Base-by-base conservation (phyloP, 2,888 invertebrate genomes). In the Epicampocera succincta region DNA sequence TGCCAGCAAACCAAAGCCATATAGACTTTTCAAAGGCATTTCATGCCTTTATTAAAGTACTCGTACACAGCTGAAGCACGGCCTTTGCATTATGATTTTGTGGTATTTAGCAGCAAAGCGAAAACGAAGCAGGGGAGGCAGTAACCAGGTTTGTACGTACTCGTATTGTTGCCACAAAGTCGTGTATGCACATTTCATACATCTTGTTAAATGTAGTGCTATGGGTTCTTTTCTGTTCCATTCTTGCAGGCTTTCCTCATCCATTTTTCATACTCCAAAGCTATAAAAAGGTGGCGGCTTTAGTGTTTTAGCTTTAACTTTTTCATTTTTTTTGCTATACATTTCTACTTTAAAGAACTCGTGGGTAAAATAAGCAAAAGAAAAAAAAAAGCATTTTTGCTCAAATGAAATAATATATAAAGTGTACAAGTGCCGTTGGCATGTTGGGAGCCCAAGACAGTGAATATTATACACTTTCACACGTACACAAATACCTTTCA, bases 361-460 rank as follows among this genome's bases (percentile, higher is more conserved):
- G 13, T 71, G 69, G 60, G 68, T 78, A 80, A 81, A 33, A 40
- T 19, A 42, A 6, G n/a, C 48, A 33, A 52, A 44, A 40, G 25
- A 58, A 48, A 73, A 65, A 48, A 11, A 13, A 44, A 77, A 48
- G n/a, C n/a, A 52, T 13, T 29, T 29, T 33, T 33, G 29, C 58
- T 40, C n/a, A 75, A 66, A 66, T 66, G 40, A 75, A 69, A 68
- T 63, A 58, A 58, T 48, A 60, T 71, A 69, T 52, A 71, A 69
- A 83, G 75, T 81, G 69, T 81, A 69, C 83, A 81, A 84, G 79
- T 79, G 81, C 84, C 81, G 46, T 84, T 84, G 83, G 83, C 75
- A 74, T 78, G 65, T 66, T 82, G 50, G 60, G 3, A 74, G 54
- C 74, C 50, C 33, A 65, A 72, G 61, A 68, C 54, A 63, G 54